These are phyloP conservation scores for Eidolon helvum DNA, from an alignment of 2,113 vertebrate genomes.

Conservation along the genomic window DNA sequence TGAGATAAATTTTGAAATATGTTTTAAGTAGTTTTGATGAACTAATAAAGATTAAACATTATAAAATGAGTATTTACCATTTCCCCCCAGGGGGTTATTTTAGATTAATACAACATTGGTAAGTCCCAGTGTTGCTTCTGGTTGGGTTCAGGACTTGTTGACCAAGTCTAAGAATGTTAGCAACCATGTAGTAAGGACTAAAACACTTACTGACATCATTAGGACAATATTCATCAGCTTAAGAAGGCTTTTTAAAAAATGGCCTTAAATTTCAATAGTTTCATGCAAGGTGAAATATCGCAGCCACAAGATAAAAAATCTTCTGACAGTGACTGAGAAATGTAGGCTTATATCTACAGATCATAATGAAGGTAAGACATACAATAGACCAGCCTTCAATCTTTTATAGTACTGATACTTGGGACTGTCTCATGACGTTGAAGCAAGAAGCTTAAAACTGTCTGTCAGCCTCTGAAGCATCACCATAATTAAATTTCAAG, in stretches of 20 bases:
- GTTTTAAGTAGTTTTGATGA: slow-evolving; percentile 2
- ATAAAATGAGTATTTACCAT: background rate
- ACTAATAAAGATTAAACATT: background rate
- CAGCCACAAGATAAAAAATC: background rate
- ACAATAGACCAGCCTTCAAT: background rate
- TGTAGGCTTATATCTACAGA: background rate
- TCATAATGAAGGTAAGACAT: slow-evolving; percentile 11
- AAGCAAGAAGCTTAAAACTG: slow-evolving; percentile 39
- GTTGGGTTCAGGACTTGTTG: background rate
- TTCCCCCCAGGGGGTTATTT: background rate
- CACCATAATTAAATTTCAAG: slow-evolving; percentile 63
- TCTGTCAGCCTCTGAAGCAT: slow-evolving; percentile 59
- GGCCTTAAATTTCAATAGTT: background rate
- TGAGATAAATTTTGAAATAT: slow-evolving; percentile 1
- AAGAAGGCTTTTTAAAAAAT: background rate
- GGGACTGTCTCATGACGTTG: slow-evolving; percentile 46
- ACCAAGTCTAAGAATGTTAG: background rate
- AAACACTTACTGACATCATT: background rate
- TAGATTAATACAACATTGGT: background rate
- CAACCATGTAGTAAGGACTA: background rate
- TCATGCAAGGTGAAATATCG: slow-evolving; percentile 31
- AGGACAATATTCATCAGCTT: background rate
- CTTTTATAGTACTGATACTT: slow-evolving; percentile 42
- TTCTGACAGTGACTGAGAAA: slow-evolving; percentile 18
- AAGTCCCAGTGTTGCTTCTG: background rate